Base-by-base conservation (phyloP, 2,797 vertebrate genomes). In the Alosa sapidissima region DNA sequence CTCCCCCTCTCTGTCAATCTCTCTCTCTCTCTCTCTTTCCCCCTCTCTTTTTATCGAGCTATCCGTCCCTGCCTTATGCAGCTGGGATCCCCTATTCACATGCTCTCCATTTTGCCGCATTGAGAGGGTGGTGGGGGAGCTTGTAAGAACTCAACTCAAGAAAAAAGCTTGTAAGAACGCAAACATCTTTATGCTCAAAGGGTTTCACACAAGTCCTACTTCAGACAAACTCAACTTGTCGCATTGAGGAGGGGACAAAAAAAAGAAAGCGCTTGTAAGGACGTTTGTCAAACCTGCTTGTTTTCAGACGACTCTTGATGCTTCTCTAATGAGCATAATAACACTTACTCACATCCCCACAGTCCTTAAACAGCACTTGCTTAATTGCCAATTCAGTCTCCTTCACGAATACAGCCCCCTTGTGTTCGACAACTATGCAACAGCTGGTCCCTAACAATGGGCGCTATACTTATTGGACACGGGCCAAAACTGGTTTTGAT, bases 71-170 rank as follows among this genome's bases (percentile, higher is more conserved):
- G 72, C 72, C 36, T 45, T 19, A 19, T 19, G 19, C 14, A 78
- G 72, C 72, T 47, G 14, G 7, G 36, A 16, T 19, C 41, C 41
- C 16, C 10, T 28, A 47, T 47, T 78, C 72, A 78, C n/a, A 75
- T 36, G 33, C 41, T 6, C 72, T 19, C 72, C 16, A 78, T 78
- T 78, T 78, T 78, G 72, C 16, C 72, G 72, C 72, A 78, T 78
- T 78, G 41, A 78, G 72, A 14, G 19, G 72, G 41, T 5, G 68
- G 28, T 19, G 11, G 33, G 65, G 33, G 24, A 5, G 21, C 28
- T 41, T 72, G 33, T 41, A 72, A 72, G 68, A 75, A 75, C 33
- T 75, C 68, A 41, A 16, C 28, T 28, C 28, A 60, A 65, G 33
- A 65, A 33, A 65, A 65, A 16, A 7, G 33, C 65, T 19, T 72